A percentile compares a stretch with the other conserved stretches of the same genome.
These are phyloP conservation scores for Myopa tessellatipennis DNA, from an alignment of 2,888 invertebrate genomes.

Conservation along the genomic window DNA sequence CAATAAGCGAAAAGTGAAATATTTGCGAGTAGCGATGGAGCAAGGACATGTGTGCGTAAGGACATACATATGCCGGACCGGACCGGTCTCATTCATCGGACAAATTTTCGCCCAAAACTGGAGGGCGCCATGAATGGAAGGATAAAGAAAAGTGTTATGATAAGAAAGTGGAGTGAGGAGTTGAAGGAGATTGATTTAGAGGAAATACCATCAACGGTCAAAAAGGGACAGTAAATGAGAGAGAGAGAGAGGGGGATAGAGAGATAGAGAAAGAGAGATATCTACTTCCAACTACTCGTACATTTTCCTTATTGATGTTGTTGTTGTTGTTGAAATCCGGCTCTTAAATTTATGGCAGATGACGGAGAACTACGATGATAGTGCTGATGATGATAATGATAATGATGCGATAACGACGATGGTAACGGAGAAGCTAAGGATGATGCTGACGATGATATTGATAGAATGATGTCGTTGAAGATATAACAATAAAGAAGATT, in stretches of 20 bases:
- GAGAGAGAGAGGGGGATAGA: background rate
- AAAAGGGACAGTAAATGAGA: background rate
- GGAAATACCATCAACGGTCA: background rate
- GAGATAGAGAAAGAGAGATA: background rate
- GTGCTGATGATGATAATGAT: no score
- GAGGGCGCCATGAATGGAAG: background rate
- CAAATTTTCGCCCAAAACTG: background rate
- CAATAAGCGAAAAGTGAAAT: conserved; percentile 37
- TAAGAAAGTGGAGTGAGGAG: background rate
- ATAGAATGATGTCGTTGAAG: no score
- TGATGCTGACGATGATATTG: background rate
- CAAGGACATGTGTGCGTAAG: conserved; percentile 18
- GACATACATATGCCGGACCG: conserved; percentile 24
- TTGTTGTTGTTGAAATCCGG: background rate
- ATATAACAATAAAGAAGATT: background rate
- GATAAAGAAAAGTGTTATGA: background rate
- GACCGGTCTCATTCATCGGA: background rate
- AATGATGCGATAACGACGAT: background rate
- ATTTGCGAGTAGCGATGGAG: conserved; percentile 25
- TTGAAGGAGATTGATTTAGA: background rate
- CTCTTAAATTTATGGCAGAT: no score
- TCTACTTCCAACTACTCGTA: background rate
- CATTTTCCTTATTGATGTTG: background rate
- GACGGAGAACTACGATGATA: no score
- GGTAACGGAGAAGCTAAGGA: background rate